Base-by-base conservation (phyloP, 2,888 invertebrate genomes). In the Meta bourneti region DNA sequence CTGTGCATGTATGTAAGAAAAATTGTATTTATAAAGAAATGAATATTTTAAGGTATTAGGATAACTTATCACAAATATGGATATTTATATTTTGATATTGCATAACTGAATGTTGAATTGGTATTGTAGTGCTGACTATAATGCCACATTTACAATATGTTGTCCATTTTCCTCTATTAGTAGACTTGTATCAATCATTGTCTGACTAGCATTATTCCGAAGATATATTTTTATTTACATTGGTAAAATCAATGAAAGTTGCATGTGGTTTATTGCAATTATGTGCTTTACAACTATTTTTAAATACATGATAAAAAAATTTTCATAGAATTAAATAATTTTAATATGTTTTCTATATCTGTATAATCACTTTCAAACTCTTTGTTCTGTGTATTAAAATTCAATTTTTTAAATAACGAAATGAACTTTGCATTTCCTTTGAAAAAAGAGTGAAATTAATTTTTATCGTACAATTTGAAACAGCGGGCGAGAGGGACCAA, bases 401-500 rank as follows among this genome's bases (percentile, higher is more conserved):
- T 34, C 34, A 34, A 34, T 34, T 34, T 34, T 34, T 34, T 34
- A 34, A 34, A 34, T 34, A 34, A 34, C 4, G 34, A 34, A 34
- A 34, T 34, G 34, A 34, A 34, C 1, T 34, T 34, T 34, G 34
- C 4, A 34, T 34, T 34, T 34, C 34, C 34, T 34, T 34, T 34
- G 34, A 34, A 34, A 34, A n/a, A 34, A 34, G 51, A 82, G 51
- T 71, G 7, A 34, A 70, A 70, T 34, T 48, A 19, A 11, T 74
- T 87, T 75, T 49, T 72, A 19, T 49, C 1, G 19, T 54, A 34
- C 71, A 71, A 70, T 79, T 52, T 77, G 11, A 70, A 78, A 87
- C 20, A 78, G 61, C 75, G 78, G 87, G 89, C 83, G 9, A 82
- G n/a, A 54, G 91, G 91, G 91, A 91, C 91, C 91, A 91, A 91